Evolutionary conservation across 2,888 invertebrate species (phyloP), one percentile per base, ranked within the genome.

Genomic region (Lysandra bellargus): DNA sequence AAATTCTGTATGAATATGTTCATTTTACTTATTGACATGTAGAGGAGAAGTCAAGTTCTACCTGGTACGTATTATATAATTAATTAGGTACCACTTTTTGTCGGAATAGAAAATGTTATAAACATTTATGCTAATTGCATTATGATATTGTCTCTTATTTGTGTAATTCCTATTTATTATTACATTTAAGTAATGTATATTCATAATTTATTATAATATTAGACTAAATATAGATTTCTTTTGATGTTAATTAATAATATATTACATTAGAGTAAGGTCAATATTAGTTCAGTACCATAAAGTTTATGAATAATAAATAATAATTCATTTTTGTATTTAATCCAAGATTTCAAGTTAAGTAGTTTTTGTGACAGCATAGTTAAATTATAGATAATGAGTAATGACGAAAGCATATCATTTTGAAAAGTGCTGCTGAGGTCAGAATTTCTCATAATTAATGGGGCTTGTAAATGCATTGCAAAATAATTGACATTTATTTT

Each of bases 131-230:
- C 83, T 88, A 91, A 89, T 89, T 89, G 90, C 89, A 91, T 91
- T 88, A 90, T 90, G 90, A 93, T 94, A 93, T 93, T 92, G 92
- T 91, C 93, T 93, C 92, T 94, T 89, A 90, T 88, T 93, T 92
- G 87, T 92, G 90, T 94, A 93, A 92, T 93, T 91, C 88, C 91
- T 94, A 94, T 93, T 94, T 94, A 94, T 94, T 93, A 91, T 91
- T 91, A 93, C 86, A 92, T 91, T 92, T 93, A 93, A 92, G 93
- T 94, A 93, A 93, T 87, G 90, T 92, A 91, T 93, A 90, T 87
- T 87, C 91, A 92, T 93, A 92, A 93, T 94, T 94, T 93, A 93
- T 93, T 92, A 87, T 93, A 92, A 92, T 92, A 91, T 92, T 92
- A 92, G 88, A 90, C 88, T 88, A 85, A 84, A 85, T 90, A 90